Evolutionary conservation across 2,888 invertebrate genomes (phyloP).

Genomic region (Eupithecia dodoneata): DNA sequence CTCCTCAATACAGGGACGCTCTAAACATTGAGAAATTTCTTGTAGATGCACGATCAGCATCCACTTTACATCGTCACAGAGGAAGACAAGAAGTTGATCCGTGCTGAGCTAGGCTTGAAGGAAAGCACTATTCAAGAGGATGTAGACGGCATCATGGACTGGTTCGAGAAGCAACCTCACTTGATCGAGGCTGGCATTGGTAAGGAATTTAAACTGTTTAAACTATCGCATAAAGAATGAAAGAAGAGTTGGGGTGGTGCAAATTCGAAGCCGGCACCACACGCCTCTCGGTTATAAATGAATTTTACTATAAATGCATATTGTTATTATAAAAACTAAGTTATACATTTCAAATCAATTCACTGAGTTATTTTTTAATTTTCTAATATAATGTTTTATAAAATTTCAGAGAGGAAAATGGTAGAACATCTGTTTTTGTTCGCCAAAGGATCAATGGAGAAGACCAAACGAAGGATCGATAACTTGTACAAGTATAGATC

Average conservation of each 20-base stretch:
- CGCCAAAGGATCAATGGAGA: conserved; percentile 70
- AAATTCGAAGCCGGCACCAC: too few species aligned
- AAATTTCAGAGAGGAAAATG: conserved; percentile 38
- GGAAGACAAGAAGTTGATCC: conserved; percentile 61
- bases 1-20: too few species aligned
- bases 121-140: conserved; percentile 65
- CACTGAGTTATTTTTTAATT: too few species aligned
- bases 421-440: conserved; percentile 56
- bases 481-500: conserved; percentile 65
- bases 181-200: conserved; percentile 67
- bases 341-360: too few species aligned
- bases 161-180: conserved; percentile 72
- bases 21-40: background rate
- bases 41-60: conserved; percentile 58
- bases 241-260: too few species aligned
- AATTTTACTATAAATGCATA: too few species aligned
- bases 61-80: conserved; percentile 55
- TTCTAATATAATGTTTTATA: too few species aligned
- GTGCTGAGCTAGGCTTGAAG: conserved; percentile 62
- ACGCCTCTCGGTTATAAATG: too few species aligned
- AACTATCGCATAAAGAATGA: too few species aligned
- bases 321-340: too few species aligned
- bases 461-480: conserved; percentile 67
- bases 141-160: conserved; percentile 66
- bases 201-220: conserved; percentile 39